Conservation (phyloP, 2,888 invertebrate species). For the Ophonus ardosiacus region DNA sequence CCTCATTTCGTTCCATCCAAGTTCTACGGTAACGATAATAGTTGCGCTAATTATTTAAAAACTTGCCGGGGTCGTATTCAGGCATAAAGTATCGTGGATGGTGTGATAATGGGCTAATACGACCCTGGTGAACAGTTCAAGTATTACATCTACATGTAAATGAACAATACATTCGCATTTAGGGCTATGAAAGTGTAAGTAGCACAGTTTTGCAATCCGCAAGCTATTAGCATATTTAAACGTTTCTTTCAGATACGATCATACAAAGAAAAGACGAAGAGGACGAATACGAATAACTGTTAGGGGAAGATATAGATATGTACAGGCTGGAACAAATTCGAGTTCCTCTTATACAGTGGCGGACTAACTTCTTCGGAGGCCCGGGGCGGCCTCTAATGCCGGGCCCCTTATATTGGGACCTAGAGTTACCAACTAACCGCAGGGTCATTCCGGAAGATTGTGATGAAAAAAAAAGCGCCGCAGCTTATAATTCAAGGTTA, state of each 20-base stretch:
- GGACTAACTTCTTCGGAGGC: too few species aligned
- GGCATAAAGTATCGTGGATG: constrained; percentile 32
- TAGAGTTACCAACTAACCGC: too few species aligned
- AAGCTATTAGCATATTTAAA: constrained; percentile 57
- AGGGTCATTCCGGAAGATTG: too few species aligned
- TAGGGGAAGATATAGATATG: too few species aligned
- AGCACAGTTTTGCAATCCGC: constrained; percentile 55
- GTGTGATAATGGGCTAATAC: constrained; percentile 40
- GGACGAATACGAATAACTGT: not conserved
- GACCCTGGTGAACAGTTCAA: constrained; percentile 40
- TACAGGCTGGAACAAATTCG: too few species aligned
- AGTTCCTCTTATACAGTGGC: too few species aligned
- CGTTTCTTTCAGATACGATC: constrained; percentile 41
- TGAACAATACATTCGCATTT: constrained; percentile 59
- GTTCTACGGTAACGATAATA: constrained; percentile 18
- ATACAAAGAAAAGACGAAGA: constrained; percentile 12
- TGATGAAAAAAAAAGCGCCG: too few species aligned
- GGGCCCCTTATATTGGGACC: too few species aligned
- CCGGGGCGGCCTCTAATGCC: too few species aligned
- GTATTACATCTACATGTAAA: constrained; percentile 55
- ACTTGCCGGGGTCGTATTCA: not conserved
- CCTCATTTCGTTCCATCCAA: not conserved
- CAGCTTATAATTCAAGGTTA: too few species aligned
- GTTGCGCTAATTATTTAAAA: constrained; percentile 48
- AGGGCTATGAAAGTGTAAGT: constrained; percentile 57